These are phyloP conservation scores for Zingel zingel DNA, from an alignment of 2,113 vertebrate species.

Conservation along the genomic window DNA sequence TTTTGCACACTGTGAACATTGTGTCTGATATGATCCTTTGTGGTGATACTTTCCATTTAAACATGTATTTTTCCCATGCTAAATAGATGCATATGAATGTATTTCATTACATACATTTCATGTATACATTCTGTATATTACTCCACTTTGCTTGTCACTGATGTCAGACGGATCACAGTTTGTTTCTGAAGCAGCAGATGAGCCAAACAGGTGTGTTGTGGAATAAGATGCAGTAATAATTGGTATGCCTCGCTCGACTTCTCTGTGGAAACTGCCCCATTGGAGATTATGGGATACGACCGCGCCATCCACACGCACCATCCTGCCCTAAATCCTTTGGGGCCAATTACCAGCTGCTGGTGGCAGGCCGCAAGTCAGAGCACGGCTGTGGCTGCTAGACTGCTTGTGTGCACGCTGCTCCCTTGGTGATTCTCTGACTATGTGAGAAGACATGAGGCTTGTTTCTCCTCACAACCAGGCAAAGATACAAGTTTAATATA, in stretches of 20 bases:
- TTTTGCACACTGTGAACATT: neutral
- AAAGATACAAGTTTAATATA: neutral
- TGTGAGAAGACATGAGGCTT: constrained; percentile 45
- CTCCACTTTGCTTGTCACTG: neutral
- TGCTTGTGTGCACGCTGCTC: constrained; percentile 55
- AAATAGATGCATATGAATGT: neutral
- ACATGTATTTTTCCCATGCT: neutral
- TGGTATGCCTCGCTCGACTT: constrained; percentile 76
- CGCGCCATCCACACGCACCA: constrained; percentile 65
- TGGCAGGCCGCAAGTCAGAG: constrained; percentile 81
- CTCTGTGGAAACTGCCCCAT: constrained; percentile 80
- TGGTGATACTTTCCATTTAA: neutral
- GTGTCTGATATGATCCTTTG: neutral
- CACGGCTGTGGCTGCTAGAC: constrained; percentile 82
- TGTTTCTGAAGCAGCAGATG: constrained; percentile 43
- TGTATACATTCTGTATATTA: neutral
- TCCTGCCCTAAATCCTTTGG: constrained; percentile 75
- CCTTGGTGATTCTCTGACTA: constrained; percentile 58
- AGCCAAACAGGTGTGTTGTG: constrained; percentile 80
- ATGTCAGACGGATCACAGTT: constrained; percentile 37
- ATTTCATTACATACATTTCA: neutral
- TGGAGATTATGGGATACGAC: constrained; percentile 77
- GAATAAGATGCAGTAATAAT: constrained; percentile 82
- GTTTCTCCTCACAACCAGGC: constrained; percentile 31
- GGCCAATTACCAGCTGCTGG: constrained; percentile 87